Evolutionary conservation across 2,797 vertebrate genomes (phyloP), one percentile per base, ranked within the genome.

Genomic region (Lophotriccus pileatus): DNA sequence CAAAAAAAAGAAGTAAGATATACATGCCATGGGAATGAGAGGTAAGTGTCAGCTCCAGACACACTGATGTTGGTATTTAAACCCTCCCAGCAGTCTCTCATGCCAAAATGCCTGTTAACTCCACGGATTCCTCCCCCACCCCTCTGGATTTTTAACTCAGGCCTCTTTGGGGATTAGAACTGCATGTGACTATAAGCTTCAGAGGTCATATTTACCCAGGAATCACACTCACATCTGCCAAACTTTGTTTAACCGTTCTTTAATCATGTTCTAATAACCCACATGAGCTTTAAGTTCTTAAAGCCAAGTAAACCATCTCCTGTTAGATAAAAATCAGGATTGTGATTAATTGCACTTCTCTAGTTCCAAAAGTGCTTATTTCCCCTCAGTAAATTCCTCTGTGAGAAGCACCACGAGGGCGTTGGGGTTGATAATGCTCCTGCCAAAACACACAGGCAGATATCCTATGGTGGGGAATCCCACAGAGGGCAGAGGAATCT

Each of bases 191-290:
- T 87, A 1, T 62, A 72, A 91, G 89, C 84, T 93, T 37, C 41
- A 87, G 92, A 83, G 95, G 95, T 95, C 91, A 58, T 36, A 95
- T 95, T 94, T 96, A 93, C 93, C 34, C 94, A 93, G 68, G 91
- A 85, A 85, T 96, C 94, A 85, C 87, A 74, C 76, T 94, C 89
- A 37, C 79, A 93, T 77, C 96, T 94, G 95, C 91, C 95, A 93
- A 93, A 89, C 93, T 93, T 92, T 87, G 84, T 96, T 95, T 84
- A 93, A 83, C 41, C 8, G 2, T 28, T 67, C 95, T 84, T 96
- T 94, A 94, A 94, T 96, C 96, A 91, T 14, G 23, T 74, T 56
- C 93, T 91, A 95, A 92, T 85, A 80, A 89, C 75, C 84, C 78
- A 91, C 8, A 3, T 2, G 37, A 95, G 81, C 90, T 86, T 63